phyloP scores from a whole-genome alignment of 2,113 vertebrate genomes.

The Campylorhamphus procurvoides region DNA sequence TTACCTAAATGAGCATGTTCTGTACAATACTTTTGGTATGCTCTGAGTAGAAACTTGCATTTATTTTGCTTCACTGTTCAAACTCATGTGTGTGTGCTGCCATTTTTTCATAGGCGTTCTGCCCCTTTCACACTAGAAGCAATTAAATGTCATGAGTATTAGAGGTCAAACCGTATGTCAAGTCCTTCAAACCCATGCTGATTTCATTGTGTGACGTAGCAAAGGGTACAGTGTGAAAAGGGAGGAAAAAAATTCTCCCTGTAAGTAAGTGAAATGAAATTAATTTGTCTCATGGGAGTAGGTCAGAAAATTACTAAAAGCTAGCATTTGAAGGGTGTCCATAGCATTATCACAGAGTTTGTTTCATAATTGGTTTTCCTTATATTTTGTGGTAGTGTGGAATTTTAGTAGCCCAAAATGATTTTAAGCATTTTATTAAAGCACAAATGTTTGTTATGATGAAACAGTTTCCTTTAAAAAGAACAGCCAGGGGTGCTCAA shows the following conservation, averaged over 20 bases:
- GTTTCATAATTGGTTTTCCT: neutral
- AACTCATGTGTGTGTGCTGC: neutral
- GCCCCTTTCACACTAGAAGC: neutral
- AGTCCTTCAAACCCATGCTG: neutral
- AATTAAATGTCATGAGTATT: neutral
- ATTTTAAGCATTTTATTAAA: neutral
- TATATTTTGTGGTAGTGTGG: neutral
- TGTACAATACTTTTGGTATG: neutral
- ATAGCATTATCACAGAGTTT: neutral
- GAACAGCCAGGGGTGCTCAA: neutral
- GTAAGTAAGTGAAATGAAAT: neutral
- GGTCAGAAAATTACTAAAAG: neutral
- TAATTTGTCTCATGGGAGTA: neutral
- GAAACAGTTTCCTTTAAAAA: neutral
- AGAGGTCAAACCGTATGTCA: neutral
- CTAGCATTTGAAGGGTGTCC: neutral
- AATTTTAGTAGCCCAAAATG: neutral
- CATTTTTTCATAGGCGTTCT: neutral
- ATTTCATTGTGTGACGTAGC: neutral
- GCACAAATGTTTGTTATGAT: neutral
- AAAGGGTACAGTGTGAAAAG: neutral
- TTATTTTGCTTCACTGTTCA: neutral
- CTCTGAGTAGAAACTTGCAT: neutral
- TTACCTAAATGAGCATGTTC: neutral
- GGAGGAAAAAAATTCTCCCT: neutral